Evolutionary conservation across 1,140 invertebrate genomes (phyloP), one percentile per base, ranked within the genome.

Genomic region (Adoxophyes honmai): DNA sequence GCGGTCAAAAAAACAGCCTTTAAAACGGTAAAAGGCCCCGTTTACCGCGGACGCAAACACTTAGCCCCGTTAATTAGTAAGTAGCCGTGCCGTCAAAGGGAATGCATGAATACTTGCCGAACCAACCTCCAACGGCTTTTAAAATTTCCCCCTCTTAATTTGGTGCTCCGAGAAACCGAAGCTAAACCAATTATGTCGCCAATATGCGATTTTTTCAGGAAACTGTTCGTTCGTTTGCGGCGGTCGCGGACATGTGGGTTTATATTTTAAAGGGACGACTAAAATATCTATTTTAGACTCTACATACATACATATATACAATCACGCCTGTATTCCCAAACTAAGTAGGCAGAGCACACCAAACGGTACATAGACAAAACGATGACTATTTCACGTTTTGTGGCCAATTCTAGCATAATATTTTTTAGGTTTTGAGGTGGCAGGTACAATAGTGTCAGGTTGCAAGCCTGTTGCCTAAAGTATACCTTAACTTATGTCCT

Each of bases 31-130:
- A 88, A 88, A 88, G 83, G 85, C 78, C 48, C 72, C 83, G 85
- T 86, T 88, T 88, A 88, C 73, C 76, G 83, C 73, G 85, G 81
- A 86, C 86, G 79, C 86, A 88, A 88, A 88, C 86, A 88, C 83
- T 88, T 88, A 88, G 79, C 78, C 79, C 73, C 77, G 75, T 88
- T 86, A 88, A 86, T 86, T 86, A 86, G 72, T 86, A 86, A 88
- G 82, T 84, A 86, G 82, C 82, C 78, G 73, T 76, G 74, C 64
- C 75, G 81, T 88, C 86, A 88, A 88, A 88, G 86, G 75, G 86
- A 88, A 88, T 88, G 83, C 81, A 81, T 86, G 83, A 88, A 83
- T 86, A 87, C 83, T 86, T 85, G 65, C 73, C 67, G 72, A 82
- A 79, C 75, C 80, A 70, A 83, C 76, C 81, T 86, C 81, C 75